Evolutionary conservation across 2,888 invertebrate species (phyloP), one percentile per base, ranked within the genome.

Genomic region (Diogma glabrata): DNA sequence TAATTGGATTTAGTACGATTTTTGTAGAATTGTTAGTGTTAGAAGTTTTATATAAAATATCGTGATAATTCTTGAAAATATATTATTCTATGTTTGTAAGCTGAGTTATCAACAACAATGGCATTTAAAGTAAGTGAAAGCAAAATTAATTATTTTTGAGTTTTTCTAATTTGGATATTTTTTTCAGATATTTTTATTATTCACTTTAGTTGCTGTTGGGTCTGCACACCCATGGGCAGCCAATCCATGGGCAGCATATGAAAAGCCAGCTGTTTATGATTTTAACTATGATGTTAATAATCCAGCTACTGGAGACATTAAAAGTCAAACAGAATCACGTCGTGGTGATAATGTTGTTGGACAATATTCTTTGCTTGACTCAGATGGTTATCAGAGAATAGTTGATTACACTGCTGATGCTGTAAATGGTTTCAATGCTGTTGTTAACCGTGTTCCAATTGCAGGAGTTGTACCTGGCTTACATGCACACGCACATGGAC

Each of bases 361-460:
- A 5, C 64, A 67, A 56, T 76, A 75, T 58, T 71, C 73, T 50
- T 60, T 76, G 3, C 64, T 75, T 55, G 75, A 75, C 55, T 60
- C 75, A 20, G 75, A 75, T 63, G 75, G 75, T 26, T 67, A 68
- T 57, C 68, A 67, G 51, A 70, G 76, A 53, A 66, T 69, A 30
- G 76, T 76, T 12, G 70, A 74, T 17, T 76, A 76, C 63, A 68
- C 68, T 49, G 72, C 75, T 24, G 75, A 75, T 59, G 64, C 69
- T n/a, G 70, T 71, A 57, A 70, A 63, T 54, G 75, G 76, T 51
- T 76, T 76, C 64, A 73, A 75, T 59, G 76, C 76, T 4, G 60
- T 74, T 36, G 75, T 75, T 2, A 68, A 67, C 52, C 72, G 71
- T 33, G 72, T 74, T 58, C 72, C 72, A n/a, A 20, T 43, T 22